Conservation (phyloP, 2,888 invertebrate genomes). For the Ceramica pisi region DNA sequence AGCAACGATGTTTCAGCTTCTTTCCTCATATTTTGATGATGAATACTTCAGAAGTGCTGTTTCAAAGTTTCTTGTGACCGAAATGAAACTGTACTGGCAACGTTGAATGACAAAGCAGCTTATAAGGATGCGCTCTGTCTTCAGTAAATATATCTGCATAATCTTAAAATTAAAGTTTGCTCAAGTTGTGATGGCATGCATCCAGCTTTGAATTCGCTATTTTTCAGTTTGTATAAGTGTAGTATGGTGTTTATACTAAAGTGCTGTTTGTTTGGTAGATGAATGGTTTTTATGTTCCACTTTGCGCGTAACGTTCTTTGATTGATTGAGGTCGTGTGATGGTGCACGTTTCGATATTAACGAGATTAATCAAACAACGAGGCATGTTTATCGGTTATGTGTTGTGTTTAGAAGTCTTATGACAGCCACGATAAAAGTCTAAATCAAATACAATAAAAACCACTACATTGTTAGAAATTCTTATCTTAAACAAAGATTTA, state of each 20-base stretch:
- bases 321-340: slow-evolving; percentile 48
- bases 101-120: slow-evolving; percentile 67
- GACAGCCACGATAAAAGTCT: slow-evolving; percentile 16
- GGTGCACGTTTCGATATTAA: slow-evolving; percentile 49
- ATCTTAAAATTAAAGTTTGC: slow-evolving; percentile 65
- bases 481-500: slow-evolving; percentile 12
- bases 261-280: slow-evolving; percentile 23
- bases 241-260: slow-evolving; percentile 42
- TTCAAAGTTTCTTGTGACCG: slow-evolving; percentile 68
- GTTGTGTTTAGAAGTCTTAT: slow-evolving; percentile 15
- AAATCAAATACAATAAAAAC: slow-evolving; percentile 18
- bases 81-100: slow-evolving; percentile 68
- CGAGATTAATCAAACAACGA: slow-evolving; percentile 50
- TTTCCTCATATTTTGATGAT: slow-evolving; percentile 74
- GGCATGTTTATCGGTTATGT: slow-evolving; percentile 29
- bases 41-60: slow-evolving; percentile 69
- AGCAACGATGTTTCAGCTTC: slow-evolving; percentile 73
- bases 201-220: slow-evolving; percentile 54
- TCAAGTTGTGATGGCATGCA: slow-evolving; percentile 62
- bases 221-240: slow-evolving; percentile 53
- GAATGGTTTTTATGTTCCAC: slow-evolving; percentile 35
- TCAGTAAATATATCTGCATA: slow-evolving; percentile 65
- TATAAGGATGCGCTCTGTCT: slow-evolving; percentile 58
- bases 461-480: not conserved
- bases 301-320: slow-evolving; percentile 35